Base-by-base conservation (phyloP, 35 echinoderm and acorn worm species). In the Heliocidaris erythrogramma region DNA sequence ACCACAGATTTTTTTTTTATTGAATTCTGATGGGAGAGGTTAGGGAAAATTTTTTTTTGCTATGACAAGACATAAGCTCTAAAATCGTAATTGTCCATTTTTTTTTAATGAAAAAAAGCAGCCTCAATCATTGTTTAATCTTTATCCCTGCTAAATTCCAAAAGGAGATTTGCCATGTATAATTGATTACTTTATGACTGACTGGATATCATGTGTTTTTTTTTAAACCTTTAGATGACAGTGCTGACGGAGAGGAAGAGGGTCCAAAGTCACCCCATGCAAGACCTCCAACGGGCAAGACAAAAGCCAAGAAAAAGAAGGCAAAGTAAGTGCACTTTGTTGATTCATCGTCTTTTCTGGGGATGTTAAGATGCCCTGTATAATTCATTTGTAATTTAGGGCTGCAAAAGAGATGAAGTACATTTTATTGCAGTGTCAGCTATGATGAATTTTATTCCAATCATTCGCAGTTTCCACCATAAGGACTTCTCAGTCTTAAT, bases 281-380 rank as follows among this genome's bases (percentile, higher is more conserved):
- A 6, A 94, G 93, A 94, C 95, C 95, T 30, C 95, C 95, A 4
- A 50, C 95, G 11, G 92, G 92, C 71, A 94, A 60, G 7, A 30
- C 86, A 59, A 94, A 93, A 32, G 12, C 93, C 59, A 90, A 94
- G 93, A 94, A 96, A 31, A 90, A 96, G 95, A 96, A 96, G 90
- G 85, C 56, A 16, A 90, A n/a, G 85, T 92, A 11, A 52, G 90
- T 92, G 17, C 14, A 13, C 85, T 42, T 87, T 11, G 14, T 87
- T 1, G 4, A 14, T 29, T 29, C 69, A 84, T 84, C 35, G 4
- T 84, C n/a, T 16, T 16, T 29, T 29, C 69, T 84, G 14, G 69
- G 14, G 69, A 84, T 84, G 69, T 84, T 84, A 29, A 4, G 69
- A 84, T 18, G 69, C 14, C 69, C n/a, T 84, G 14, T 16, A 29